Conservation (phyloP, 2,888 invertebrate species). For the Saturnia pavonia region DNA sequence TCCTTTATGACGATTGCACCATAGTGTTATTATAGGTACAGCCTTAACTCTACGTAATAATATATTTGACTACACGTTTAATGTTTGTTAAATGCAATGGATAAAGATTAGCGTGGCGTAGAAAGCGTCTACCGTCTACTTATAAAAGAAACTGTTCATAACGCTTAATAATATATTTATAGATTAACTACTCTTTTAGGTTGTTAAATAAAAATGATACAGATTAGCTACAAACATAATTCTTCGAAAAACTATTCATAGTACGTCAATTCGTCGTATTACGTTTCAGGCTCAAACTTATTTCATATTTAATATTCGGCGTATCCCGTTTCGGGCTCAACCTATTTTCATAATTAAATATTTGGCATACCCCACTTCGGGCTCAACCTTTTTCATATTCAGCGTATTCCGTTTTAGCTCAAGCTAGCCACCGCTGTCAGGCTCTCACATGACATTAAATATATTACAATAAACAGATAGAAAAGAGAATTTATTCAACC, state of each 20-base stretch:
- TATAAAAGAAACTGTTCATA: no score
- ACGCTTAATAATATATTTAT: neutral
- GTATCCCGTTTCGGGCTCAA: neutral
- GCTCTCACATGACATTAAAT: neutral
- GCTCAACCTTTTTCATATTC: no score
- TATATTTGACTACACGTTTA: neutral
- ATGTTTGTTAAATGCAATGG: no score
- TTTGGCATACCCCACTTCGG: neutral
- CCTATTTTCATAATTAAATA: neutral
- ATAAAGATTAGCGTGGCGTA: no score
- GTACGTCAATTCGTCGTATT: no score
- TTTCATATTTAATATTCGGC: no score
- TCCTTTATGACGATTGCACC: conserved; percentile 10
- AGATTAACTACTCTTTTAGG: neutral
- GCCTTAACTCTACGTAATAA: neutral
- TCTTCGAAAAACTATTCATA: no score
- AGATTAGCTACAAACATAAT: no score
- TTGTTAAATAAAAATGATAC: neutral
- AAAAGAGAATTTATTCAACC: conserved; percentile 20
- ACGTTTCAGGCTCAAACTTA: no score
- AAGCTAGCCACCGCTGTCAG: neutral
- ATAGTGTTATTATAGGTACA: neutral
- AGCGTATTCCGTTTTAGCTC: no score
- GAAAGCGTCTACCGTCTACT: no score
- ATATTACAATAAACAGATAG: neutral